phyloP scores from a whole-genome alignment of 2,797 vertebrate genomes.

The Pogonophryne albipinna region DNA sequence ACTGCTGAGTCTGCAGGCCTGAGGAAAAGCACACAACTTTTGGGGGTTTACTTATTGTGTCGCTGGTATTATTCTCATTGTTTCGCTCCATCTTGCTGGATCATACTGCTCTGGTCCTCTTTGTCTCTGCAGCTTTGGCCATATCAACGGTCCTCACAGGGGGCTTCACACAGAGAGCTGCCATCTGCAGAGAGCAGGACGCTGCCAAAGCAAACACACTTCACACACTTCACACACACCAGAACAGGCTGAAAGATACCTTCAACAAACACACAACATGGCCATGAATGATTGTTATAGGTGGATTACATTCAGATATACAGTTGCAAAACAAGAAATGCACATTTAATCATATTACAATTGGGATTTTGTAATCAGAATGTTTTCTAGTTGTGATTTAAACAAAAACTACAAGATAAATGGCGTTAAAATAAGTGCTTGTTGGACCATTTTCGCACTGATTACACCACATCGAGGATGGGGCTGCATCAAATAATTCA shows the following conservation, averaged over 20 bases:
- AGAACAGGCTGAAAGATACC: conserved; percentile 22
- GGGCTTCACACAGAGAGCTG: conserved; percentile 40
- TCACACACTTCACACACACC: conserved; percentile 10
- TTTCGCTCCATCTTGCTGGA: conserved; percentile 10
- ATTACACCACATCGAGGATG: background rate
- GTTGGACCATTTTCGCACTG: background rate
- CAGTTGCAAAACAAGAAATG: background rate
- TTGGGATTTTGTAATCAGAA: too few relatives aligned
- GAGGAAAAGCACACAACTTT: background rate
- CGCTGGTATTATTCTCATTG: background rate
- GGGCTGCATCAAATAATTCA: background rate
- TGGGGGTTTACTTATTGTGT: background rate
- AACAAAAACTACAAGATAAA: background rate
- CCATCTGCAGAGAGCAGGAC: conserved; percentile 48
- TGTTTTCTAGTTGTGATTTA: too few relatives aligned
- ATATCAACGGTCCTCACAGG: conserved; percentile 14
- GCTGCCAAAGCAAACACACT: conserved; percentile 38
- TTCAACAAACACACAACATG: conserved; percentile 2
- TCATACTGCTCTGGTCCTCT: conserved; percentile 22
- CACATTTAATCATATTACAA: background rate
- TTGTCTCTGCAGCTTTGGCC: conserved; percentile 27
- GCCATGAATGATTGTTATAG: background rate
- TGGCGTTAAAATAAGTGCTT: background rate
- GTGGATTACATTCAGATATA: background rate
- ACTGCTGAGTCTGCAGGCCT: background rate